phyloP scores from a whole-genome alignment of 2,797 vertebrate genomes.

The Sebastiscus tertius region DNA sequence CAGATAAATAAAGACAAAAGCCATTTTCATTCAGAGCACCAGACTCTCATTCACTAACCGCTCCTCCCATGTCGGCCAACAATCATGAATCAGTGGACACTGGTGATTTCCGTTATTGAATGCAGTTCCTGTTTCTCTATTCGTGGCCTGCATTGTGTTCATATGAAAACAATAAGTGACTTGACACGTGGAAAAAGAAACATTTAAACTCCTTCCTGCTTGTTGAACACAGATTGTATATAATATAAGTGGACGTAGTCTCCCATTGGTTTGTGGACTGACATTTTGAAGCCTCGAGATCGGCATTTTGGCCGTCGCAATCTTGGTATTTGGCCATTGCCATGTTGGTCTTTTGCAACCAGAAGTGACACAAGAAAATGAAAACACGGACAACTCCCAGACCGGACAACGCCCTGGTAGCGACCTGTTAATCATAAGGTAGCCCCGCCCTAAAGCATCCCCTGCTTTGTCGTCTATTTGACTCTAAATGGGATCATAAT shows the following conservation, averaged over 20 bases:
- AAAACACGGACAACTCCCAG: too few relatives aligned
- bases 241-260: too few relatives aligned
- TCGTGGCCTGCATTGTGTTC: not conserved
- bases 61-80: not conserved
- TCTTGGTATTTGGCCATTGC: too few relatives aligned
- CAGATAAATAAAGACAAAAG: not conserved
- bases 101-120: constrained; percentile 12
- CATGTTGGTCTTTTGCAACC: too few relatives aligned
- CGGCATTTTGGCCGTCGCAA: rapidly evolving
- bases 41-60: constrained; percentile 20
- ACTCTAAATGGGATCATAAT: too few relatives aligned
- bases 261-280: too few relatives aligned
- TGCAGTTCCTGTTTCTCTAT: constrained; percentile 25
- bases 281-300: rapidly evolving
- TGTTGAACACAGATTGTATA: too few relatives aligned
- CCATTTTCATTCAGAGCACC: constrained; percentile 28
- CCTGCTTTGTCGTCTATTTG: too few relatives aligned
- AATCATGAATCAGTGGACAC: constrained; percentile 17
- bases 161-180: not conserved
- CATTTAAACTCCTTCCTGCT: not conserved
- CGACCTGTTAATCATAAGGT: too few relatives aligned
- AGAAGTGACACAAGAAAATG: too few relatives aligned
- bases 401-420: too few relatives aligned
- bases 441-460: too few relatives aligned
- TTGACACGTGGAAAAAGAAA: not conserved